Percentiles rank a stretch among this genome's conserved stretches.
phyloP scores from a whole-genome alignment of 2,888 invertebrate species.

The Phortica okadai region DNA sequence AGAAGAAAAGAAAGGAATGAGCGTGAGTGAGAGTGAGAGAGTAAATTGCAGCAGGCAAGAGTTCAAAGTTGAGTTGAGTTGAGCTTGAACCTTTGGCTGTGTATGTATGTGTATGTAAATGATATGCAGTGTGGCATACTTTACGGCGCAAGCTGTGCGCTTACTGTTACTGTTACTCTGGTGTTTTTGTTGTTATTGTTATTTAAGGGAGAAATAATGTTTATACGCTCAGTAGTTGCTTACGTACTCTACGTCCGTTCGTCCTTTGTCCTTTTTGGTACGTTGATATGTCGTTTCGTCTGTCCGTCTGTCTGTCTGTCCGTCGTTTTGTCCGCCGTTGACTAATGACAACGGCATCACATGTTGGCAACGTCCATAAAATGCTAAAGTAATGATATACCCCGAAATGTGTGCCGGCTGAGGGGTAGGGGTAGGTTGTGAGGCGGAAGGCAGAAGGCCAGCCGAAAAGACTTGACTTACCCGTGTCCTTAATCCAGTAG shows the following conservation, averaged over 20 bases:
- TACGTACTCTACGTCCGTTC: neutral
- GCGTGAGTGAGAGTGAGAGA: neutral
- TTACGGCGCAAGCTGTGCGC: slow-evolving; percentile 35
- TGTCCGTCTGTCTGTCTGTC: slow-evolving; percentile 1
- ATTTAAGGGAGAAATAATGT: neutral
- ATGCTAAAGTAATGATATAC: slow-evolving; percentile 64
- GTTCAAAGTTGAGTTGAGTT: neutral
- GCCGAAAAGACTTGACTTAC: slow-evolving; percentile 78
- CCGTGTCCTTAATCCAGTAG: slow-evolving; percentile 92
- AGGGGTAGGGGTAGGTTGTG: neutral
- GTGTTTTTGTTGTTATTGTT: neutral
- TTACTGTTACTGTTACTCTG: neutral
- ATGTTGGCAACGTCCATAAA: slow-evolving; percentile 61
- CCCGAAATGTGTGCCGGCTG: neutral
- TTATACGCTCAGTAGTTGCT: too few relatives aligned
- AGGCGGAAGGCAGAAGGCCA: neutral
- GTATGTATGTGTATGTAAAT: slow-evolving; percentile 43
- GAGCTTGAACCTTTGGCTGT: slow-evolving; percentile 7
- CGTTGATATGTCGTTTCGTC: neutral
- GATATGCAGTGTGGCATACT: slow-evolving; percentile 45
- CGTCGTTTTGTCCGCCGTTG: slow-evolving; percentile 38
- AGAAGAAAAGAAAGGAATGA: neutral
- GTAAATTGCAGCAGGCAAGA: neutral
- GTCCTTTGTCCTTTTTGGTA: neutral
- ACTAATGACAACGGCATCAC: slow-evolving; percentile 64